Conservation (phyloP, 2,797 vertebrate species). For the Intellagama lesueurii region DNA sequence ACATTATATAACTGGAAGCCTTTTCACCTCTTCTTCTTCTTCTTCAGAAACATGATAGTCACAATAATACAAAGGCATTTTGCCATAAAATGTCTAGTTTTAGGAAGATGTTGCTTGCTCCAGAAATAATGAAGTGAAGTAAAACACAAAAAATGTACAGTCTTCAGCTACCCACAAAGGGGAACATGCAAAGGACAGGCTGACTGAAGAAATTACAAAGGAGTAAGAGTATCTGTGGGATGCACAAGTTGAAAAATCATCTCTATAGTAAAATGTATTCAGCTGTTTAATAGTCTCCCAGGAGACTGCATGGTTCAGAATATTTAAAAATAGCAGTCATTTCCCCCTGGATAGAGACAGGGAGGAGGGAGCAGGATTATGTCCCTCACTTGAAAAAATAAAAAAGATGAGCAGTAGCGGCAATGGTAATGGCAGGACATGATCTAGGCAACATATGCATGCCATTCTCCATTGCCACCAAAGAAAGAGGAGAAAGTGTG, state of each 20-base stretch:
- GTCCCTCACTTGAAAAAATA: too few species aligned
- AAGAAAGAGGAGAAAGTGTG: too few species aligned
- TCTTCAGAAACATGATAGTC: background rate
- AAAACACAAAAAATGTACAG: background rate
- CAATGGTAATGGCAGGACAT: too few species aligned
- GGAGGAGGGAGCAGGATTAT: too few species aligned
- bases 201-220: background rate
- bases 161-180: too few species aligned
- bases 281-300: background rate
- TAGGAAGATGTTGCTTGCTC: background rate
- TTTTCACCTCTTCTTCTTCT: background rate
- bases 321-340: conserved; percentile 3
- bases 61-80: background rate
- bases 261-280: background rate
- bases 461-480: too few species aligned
- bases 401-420: too few species aligned
- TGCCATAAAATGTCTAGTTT: background rate
- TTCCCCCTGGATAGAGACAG: too few species aligned
- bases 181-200: background rate
- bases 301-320: background rate
- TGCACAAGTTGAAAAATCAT: background rate
- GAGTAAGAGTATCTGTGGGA: background rate
- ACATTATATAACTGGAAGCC: background rate
- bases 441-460: too few species aligned
- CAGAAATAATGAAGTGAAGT: background rate